Base-by-base conservation (phyloP, 1,140 invertebrate genomes). In the Steinernema khuongi region DNA sequence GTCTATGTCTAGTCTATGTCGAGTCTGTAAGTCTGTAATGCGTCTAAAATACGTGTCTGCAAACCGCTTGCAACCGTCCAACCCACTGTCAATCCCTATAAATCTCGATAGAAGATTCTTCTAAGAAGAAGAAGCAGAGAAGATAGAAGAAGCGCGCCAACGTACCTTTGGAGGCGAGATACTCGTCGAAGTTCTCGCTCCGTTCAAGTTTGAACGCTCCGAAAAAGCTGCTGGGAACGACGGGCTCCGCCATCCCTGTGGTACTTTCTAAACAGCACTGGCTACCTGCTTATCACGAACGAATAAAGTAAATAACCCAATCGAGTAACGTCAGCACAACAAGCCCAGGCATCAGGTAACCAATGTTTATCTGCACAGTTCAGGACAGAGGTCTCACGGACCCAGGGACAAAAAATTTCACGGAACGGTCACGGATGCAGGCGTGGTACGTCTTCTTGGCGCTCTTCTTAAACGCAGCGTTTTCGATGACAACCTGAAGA, bases 121-220 rank as follows among this genome's bases (percentile, higher is more conserved):
- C n/a, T n/a, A n/a, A n/a, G n/a, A n/a, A n/a, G n/a, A n/a, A n/a
- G n/a, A n/a, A n/a, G n/a, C n/a, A n/a, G n/a, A 70, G 18, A 31
- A 2, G 1, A 32, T 22, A 71, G 1, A 18, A 74, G 29, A 17
- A 26, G 14, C 26, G 22, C 1, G 14, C 19, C 14, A 7, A 74
- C 29, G 50, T 30, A 68, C 79, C 79, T 76, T 74, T 81, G 28
- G 74, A 68, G 2, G 72, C 43, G 33, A 80, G 69, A 70, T 81
- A 83, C 44, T 83, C 78, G 43, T 83, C 79, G 36, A 80, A 80
- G n/a, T 80, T 83, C 33, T 80, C 79, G 33, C 73, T 81, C 33
- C 67, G 50, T 66, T 82, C 79, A 19, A 77, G 69, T 22, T 73
- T 80, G 50, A 83, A 80, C 22, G 79, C 72, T n/a, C 79, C 79